Conservation (phyloP, 1,140 invertebrate species). For the Vanessa tameamea region DNA sequence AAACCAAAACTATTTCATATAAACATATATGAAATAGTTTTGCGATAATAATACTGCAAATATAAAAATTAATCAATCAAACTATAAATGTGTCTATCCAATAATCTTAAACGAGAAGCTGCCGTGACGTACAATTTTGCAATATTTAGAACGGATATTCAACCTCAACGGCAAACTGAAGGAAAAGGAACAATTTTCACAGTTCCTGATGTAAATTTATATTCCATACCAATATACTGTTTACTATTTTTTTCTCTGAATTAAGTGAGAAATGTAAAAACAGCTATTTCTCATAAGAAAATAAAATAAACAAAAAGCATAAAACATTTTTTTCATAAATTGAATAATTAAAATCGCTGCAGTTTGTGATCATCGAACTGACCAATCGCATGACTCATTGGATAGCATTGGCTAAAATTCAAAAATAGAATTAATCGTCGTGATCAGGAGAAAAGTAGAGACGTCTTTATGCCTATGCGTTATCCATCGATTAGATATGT, state of each 20-base stretch:
- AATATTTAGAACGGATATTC: slow-evolving; percentile 35
- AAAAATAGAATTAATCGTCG: slow-evolving; percentile 25
- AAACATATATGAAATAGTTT: no score
- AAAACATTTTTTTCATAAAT: no score
- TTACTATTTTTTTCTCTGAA: neutral
- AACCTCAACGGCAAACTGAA: slow-evolving; percentile 16
- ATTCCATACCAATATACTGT: neutral
- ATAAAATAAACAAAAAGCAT: no score
- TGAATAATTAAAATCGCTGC: slow-evolving; percentile 14
- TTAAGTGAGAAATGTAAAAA: no score
- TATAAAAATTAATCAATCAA: neutral
- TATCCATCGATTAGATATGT: slow-evolving; percentile 45
- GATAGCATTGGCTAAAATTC: slow-evolving; percentile 3
- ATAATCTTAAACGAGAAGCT: slow-evolving; percentile 14
- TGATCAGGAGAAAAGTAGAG: slow-evolving; percentile 21
- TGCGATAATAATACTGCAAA: no score
- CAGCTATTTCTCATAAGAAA: neutral
- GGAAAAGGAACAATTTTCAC: slow-evolving; percentile 20
- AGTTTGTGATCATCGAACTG: slow-evolving; percentile 16
- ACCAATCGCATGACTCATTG: slow-evolving; percentile 11
- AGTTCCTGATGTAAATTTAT: slow-evolving; percentile 6
- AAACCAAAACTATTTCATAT: no score
- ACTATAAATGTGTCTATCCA: slow-evolving; percentile 23
- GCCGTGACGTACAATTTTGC: slow-evolving; percentile 27
- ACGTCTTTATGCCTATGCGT: slow-evolving; percentile 1